phyloP scores from a whole-genome alignment of 1,140 invertebrate genomes.

The Bombus haemorrhoidalis region DNA sequence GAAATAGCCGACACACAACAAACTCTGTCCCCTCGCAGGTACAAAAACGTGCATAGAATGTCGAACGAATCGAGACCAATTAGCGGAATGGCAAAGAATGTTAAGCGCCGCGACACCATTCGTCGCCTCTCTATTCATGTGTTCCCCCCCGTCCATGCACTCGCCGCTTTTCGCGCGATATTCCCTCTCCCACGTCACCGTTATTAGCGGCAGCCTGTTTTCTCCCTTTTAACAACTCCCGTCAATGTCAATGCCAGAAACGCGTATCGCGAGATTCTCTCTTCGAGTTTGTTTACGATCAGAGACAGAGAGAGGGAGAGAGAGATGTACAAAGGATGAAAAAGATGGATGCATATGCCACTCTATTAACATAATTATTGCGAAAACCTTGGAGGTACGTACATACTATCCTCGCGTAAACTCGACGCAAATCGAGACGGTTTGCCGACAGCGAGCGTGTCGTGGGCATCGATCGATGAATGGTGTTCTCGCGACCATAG shows the following conservation, averaged over 20 bases:
- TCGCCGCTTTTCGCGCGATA: not conserved
- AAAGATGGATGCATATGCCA: not conserved
- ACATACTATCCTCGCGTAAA: not conserved
- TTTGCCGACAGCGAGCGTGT: not conserved
- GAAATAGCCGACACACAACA: not conserved
- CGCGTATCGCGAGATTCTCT: not conserved
- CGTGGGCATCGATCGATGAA: not conserved
- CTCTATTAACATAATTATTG: conserved; percentile 35
- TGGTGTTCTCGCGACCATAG: not conserved
- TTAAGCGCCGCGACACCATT: conserved; percentile 34
- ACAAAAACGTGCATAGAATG: conserved; percentile 21
- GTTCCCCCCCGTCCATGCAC: not conserved
- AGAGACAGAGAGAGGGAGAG: not conserved
- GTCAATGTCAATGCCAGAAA: conserved; percentile 44
- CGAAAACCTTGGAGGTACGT: not conserved
- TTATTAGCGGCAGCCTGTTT: conserved; percentile 20
- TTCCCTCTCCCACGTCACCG: not conserved
- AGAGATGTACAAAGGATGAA: not conserved
- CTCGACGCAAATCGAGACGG: not conserved
- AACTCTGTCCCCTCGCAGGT: not conserved
- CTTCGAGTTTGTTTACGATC: conserved; percentile 3
- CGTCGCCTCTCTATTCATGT: conserved; percentile 20
- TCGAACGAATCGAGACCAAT: conserved; percentile 40
- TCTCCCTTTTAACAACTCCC: not conserved
- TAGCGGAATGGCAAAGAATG: conserved; percentile 27